phyloP scores from a whole-genome alignment of 1,140 invertebrate species.

The Stegodyphus dumicola region DNA sequence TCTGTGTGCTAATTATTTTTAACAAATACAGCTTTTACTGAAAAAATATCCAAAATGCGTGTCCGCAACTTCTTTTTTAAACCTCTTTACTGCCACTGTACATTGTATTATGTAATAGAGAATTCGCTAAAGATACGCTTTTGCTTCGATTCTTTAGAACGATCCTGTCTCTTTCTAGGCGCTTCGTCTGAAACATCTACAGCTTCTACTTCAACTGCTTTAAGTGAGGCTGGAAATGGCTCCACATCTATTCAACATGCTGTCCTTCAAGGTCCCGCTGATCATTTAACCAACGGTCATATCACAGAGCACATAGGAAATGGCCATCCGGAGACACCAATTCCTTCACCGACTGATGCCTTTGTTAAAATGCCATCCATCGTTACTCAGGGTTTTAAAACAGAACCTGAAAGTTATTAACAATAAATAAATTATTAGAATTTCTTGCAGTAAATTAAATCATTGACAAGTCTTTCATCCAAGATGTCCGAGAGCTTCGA shows the following conservation, averaged over 20 bases:
- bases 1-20: no score
- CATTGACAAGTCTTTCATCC: no score
- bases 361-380: constrained; percentile 45
- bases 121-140: no score
- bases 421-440: no score
- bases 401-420: constrained; percentile 52
- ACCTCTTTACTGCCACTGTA: no score
- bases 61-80: no score
- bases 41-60: no score
- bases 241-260: constrained; percentile 7
- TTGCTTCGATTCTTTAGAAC: no score
- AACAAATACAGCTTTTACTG: no score
- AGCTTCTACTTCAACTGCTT: constrained; percentile 2
- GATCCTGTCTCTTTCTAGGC: constrained; percentile 1
- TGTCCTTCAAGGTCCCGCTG: background rate
- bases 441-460: no score
- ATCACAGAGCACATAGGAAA: constrained; percentile 52
- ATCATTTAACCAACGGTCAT: constrained; percentile 55
- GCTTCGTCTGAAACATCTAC: constrained; percentile 20
- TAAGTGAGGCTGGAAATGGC: constrained; percentile 26
- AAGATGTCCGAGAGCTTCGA: no score
- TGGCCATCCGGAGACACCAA: constrained; percentile 61
- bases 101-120: no score
- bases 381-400: constrained; percentile 46
- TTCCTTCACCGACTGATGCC: constrained; percentile 55